Percentiles rank a stretch among this genome's conserved stretches.
phyloP scores from a whole-genome alignment of 2,888 invertebrate species.

The Nephrotoma guestfalica region DNA sequence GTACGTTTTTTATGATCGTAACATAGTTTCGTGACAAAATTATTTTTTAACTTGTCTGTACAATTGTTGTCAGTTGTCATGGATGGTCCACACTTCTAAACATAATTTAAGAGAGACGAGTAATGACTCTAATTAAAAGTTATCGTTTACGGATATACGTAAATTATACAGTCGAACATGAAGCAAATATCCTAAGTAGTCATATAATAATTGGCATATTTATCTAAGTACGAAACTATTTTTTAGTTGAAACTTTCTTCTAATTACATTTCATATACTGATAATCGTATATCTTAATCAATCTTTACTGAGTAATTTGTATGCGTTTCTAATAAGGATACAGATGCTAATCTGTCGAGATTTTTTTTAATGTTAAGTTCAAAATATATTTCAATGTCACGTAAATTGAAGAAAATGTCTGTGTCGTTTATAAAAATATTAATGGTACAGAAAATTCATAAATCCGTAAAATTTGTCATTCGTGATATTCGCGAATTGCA shows the following conservation, averaged over 20 bases:
- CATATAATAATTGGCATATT: too few species aligned
- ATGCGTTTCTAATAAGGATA: neutral
- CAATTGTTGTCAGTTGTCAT: neutral
- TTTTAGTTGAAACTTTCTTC: neutral
- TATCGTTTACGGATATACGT: neutral
- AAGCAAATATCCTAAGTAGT: neutral
- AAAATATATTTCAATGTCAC: neutral
- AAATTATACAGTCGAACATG: neutral
- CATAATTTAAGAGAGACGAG: too few species aligned
- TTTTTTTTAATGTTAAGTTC: neutral
- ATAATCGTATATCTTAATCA: neutral
- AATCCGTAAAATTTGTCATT: slow-evolving; percentile 4
- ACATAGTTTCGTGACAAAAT: neutral
- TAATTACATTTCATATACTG: neutral
- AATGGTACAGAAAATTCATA: neutral
- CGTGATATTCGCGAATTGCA: neutral
- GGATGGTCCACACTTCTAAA: neutral
- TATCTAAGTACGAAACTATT: neutral
- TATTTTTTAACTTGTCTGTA: neutral
- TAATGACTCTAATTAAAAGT: too few species aligned
- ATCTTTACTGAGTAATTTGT: neutral
- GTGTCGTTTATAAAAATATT: neutral
- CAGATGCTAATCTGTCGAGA: neutral
- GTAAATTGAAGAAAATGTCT: neutral
- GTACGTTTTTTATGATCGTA: neutral